These are phyloP conservation scores for Caenorhabditis zanzibari DNA, from an alignment of 2,888 invertebrate genomes.

Conservation along the genomic window DNA sequence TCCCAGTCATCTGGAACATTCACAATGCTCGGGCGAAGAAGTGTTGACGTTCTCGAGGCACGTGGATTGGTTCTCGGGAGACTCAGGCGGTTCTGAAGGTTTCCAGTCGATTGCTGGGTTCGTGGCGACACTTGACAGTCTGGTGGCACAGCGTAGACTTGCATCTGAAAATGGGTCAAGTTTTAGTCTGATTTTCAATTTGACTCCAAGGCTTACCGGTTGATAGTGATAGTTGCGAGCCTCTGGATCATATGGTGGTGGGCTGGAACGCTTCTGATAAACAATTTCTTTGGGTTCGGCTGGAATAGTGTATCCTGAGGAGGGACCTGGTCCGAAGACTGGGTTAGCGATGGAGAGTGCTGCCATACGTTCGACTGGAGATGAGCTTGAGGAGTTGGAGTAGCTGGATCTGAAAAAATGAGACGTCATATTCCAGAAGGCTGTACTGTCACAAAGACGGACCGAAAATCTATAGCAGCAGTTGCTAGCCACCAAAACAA, in stretches of 20 bases:
- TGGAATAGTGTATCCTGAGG: conserved; percentile 52
- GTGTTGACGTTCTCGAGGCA: conserved; percentile 63
- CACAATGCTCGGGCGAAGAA: conserved; percentile 70
- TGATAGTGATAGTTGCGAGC: conserved; percentile 61
- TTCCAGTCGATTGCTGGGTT: conserved; percentile 10
- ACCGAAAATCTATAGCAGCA: no score
- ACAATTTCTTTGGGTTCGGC: conserved; percentile 62
- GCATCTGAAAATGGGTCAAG: conserved; percentile 22
- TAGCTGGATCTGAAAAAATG: conserved; percentile 64
- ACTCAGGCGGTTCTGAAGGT: conserved; percentile 50
- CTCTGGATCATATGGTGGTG: conserved; percentile 70
- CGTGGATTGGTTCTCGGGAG: conserved; percentile 70
- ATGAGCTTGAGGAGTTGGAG: conserved; percentile 74
- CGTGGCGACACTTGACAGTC: conserved; percentile 68
- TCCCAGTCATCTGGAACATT: conserved; percentile 71
- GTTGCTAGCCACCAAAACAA: not conserved
- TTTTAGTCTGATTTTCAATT: no score
- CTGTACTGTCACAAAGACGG: no score
- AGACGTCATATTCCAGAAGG: no score
- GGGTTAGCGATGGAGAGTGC: conserved; percentile 74
- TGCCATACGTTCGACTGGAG: conserved; percentile 72
- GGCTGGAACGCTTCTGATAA: conserved; percentile 66
- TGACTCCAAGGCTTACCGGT: not conserved
- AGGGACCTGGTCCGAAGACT: conserved; percentile 68
- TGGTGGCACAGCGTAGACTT: conserved; percentile 71